Conservation (phyloP, 2,888 invertebrate genomes). For the Ichneumon xanthorius region DNA sequence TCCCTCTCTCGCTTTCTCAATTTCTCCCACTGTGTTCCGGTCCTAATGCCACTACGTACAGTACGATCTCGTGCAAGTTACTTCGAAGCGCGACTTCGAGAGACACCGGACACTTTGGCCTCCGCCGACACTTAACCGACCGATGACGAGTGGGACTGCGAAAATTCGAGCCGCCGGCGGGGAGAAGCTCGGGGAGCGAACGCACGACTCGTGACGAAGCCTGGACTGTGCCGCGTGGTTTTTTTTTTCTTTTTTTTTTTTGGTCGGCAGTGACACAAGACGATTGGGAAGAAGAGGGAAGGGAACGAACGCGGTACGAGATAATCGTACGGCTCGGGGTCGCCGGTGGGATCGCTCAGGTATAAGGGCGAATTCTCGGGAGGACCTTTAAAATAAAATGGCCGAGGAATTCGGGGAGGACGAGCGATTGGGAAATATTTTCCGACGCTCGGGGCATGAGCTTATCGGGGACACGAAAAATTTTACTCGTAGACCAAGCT, state of each 20-base stretch:
- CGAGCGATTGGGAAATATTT: constrained; percentile 57
- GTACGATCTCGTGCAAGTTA: constrained; percentile 1
- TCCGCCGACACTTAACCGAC: background rate
- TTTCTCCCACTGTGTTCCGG: constrained; percentile 60
- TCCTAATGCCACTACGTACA: constrained; percentile 52
- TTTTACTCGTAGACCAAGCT: too few species aligned
- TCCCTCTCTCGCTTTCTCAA: constrained; percentile 64
- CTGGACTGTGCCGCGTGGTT: background rate
- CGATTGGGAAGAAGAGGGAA: constrained; percentile 42
- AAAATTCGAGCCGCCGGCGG: background rate
- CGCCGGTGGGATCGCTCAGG: constrained; percentile 66
- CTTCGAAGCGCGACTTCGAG: background rate
- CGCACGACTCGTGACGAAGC: background rate
- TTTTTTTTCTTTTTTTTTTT: too few species aligned
- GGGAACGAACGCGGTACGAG: constrained; percentile 71
- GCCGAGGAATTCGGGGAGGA: background rate
- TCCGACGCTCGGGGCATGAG: constrained; percentile 12
- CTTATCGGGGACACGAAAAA: background rate
- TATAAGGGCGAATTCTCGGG: constrained; percentile 77
- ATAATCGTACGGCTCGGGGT: constrained; percentile 73
- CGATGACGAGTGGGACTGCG: background rate
- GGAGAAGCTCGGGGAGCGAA: background rate
- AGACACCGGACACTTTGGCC: background rate
- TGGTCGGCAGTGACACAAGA: constrained; percentile 11
- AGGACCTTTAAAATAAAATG: constrained; percentile 69